phyloP scores from a whole-genome alignment of 1,140 invertebrate species.

The Trachelipus rathkii region DNA sequence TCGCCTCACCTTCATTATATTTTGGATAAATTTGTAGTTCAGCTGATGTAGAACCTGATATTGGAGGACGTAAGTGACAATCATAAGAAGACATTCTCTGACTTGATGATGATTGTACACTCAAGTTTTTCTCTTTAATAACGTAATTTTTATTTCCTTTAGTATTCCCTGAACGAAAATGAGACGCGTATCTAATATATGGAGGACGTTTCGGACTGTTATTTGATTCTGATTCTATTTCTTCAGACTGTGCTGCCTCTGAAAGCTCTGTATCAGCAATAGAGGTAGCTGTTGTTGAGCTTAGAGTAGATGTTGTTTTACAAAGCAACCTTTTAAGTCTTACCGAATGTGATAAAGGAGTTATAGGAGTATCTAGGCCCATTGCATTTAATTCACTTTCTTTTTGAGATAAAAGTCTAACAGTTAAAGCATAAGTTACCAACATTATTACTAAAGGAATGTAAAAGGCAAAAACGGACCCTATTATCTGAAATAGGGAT shows the following conservation, averaged over 20 bases:
- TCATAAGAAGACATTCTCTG: not conserved
- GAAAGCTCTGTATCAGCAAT: constrained; percentile 28
- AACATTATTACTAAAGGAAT: constrained; percentile 92
- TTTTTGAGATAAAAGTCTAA: constrained; percentile 71
- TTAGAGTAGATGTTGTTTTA: constrained; percentile 40
- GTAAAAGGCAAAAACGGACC: constrained; percentile 91
- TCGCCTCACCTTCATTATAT: not conserved
- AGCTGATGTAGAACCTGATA: not conserved
- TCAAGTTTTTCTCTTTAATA: not conserved
- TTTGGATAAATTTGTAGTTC: not conserved
- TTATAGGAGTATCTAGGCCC: constrained; percentile 16
- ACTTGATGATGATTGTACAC: not conserved
- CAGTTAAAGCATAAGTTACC: constrained; percentile 84
- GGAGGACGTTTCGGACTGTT: constrained; percentile 30
- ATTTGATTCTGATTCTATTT: constrained; percentile 13
- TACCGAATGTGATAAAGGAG: constrained; percentile 30
- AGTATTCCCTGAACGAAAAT: constrained; percentile 23
- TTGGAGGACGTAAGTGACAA: not conserved
- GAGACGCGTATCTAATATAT: constrained; percentile 29
- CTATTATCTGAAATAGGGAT: constrained; percentile 83
- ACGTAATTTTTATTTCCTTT: not conserved
- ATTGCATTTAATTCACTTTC: constrained; percentile 60
- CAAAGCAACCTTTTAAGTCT: constrained; percentile 37
- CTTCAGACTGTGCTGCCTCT: not conserved
- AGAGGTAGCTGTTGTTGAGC: constrained; percentile 35